These are phyloP conservation scores for Aethina tumida DNA, from an alignment of 1,140 invertebrate genomes.

Conservation along the genomic window DNA sequence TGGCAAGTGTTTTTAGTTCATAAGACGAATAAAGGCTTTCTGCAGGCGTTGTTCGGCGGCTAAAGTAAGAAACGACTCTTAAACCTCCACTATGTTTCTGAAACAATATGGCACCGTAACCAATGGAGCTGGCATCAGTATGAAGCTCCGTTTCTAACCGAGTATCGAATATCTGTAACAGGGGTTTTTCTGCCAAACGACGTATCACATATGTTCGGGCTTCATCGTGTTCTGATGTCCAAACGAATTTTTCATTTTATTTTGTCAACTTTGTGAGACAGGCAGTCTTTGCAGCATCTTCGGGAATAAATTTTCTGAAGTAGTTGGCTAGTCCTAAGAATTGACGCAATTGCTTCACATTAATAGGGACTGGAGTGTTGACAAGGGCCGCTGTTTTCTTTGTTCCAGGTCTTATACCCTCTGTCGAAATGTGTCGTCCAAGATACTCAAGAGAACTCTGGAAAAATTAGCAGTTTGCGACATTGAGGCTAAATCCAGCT, in stretches of 20 bases:
- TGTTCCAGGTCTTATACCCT: background rate
- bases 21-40: slow-evolving; percentile 17
- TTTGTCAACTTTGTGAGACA: slow-evolving; percentile 15
- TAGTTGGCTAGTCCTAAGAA: too few relatives aligned
- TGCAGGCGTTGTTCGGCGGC: slow-evolving; percentile 25
- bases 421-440: background rate
- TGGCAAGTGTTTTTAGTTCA: slow-evolving; percentile 28
- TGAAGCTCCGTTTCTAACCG: slow-evolving; percentile 20
- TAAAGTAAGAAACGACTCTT: slow-evolving; percentile 25
- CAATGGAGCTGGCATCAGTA: slow-evolving; percentile 31
- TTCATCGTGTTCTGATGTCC: slow-evolving; percentile 4
- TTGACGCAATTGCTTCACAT: too few relatives aligned
- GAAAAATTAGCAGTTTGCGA: too few relatives aligned
- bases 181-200: slow-evolving; percentile 8
- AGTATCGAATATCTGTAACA: slow-evolving; percentile 15
- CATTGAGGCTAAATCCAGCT: too few relatives aligned
- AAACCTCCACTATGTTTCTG: slow-evolving; percentile 19
- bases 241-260: slow-evolving; percentile 7
- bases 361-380: too few relatives aligned
- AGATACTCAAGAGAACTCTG: too few relatives aligned
- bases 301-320: slow-evolving; percentile 23
- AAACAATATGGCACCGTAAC: slow-evolving; percentile 30
- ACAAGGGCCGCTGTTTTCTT: too few relatives aligned
- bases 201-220: background rate
- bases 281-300: slow-evolving; percentile 18